phyloP scores from a whole-genome alignment of 2,797 vertebrate genomes.

The Ctenosaura bakeri region DNA sequence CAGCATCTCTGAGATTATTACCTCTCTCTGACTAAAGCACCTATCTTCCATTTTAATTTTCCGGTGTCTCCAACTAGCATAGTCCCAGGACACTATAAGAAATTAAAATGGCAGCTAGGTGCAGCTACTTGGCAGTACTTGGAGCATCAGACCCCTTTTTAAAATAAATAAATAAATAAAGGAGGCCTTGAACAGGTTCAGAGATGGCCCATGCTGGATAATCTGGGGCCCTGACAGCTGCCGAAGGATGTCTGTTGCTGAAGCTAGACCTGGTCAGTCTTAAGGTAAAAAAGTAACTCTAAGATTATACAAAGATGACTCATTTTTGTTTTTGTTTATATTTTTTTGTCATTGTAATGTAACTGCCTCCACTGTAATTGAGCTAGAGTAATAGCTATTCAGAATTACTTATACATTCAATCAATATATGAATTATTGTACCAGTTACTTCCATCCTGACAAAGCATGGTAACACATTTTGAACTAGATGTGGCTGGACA shows the following conservation, averaged over 20 bases:
- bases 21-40: not conserved
- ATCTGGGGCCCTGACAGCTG: not conserved
- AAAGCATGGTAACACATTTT: too few relatives aligned
- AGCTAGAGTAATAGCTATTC: not conserved
- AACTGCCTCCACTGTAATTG: not conserved
- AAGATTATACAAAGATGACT: not conserved
- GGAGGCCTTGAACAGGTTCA: too few relatives aligned
- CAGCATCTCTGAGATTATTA: too few relatives aligned
- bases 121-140: not conserved
- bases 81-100: not conserved
- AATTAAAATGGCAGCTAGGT: not conserved
- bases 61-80: not conserved
- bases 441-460: not conserved
- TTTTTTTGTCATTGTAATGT: not conserved
- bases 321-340: not conserved
- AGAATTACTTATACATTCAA: not conserved
- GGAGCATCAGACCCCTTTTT: not conserved
- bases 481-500: too few relatives aligned
- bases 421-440: not conserved
- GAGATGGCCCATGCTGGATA: not conserved
- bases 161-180: not conserved
- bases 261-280: not conserved
- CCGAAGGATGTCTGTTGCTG: not conserved
- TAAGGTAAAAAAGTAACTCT: not conserved
- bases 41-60: not conserved